These are phyloP conservation scores for Plutella xylostella DNA, from an alignment of 2,888 invertebrate species.

Conservation along the genomic window DNA sequence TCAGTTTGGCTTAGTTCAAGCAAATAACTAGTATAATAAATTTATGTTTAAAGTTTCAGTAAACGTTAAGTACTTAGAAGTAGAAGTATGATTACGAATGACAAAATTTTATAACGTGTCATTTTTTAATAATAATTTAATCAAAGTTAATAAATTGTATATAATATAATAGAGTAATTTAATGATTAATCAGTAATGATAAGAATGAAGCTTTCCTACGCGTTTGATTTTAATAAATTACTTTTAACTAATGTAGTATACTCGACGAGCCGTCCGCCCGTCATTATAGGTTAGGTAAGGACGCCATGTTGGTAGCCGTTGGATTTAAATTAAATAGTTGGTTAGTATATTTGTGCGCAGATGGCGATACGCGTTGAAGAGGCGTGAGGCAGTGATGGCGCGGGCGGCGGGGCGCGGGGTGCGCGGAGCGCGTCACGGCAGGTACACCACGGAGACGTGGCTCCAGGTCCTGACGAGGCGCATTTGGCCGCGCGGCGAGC, in stretches of 20 bases:
- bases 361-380: neutral
- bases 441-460: neutral
- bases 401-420: neutral
- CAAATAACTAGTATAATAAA: conserved; percentile 70
- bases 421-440: neutral
- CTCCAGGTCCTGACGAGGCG: neutral
- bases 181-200: conserved; percentile 71
- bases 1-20: conserved; percentile 71
- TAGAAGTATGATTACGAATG: conserved; percentile 71
- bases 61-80: conserved; percentile 66
- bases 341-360: too few relatives aligned
- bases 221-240: conserved; percentile 69
- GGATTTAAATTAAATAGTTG: too few relatives aligned
- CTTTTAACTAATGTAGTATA: conserved; percentile 76
- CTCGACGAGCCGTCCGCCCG: conserved; percentile 65
- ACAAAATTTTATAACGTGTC: conserved; percentile 70
- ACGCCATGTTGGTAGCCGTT: conserved; percentile 63
- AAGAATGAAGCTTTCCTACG: conserved; percentile 72
- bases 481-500: conserved; percentile 40
- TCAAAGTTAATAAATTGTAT: conserved; percentile 71
- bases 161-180: conserved; percentile 71
- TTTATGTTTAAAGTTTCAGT: conserved; percentile 68
- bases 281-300: conserved; percentile 47
- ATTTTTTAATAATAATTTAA: conserved; percentile 69
- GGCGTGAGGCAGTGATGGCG: neutral